Conservation (phyloP, 37 sponge, comb jelly and placozoan genomes). For the Eunapius fragilis region DNA sequence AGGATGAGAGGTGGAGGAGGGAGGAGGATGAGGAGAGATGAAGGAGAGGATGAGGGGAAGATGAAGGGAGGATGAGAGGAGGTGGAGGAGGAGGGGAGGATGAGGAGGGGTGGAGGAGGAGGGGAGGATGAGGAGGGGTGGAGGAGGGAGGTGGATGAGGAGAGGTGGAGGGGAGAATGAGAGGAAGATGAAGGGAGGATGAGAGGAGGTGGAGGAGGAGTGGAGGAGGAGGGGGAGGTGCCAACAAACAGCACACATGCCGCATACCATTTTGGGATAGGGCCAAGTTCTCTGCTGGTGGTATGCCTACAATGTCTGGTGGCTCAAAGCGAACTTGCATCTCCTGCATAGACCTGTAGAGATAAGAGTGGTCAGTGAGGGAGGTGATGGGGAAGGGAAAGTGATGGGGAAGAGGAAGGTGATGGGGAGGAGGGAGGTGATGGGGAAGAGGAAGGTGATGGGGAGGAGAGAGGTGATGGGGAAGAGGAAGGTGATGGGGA, state of each 20-base stretch:
- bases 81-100: too few relatives aligned
- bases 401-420: constrained; percentile 10
- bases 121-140: too few relatives aligned
- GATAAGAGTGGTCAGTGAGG: background rate
- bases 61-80: too few relatives aligned
- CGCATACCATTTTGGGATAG: background rate
- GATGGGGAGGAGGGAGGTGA: background rate
- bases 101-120: too few relatives aligned
- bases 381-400: too few relatives aligned
- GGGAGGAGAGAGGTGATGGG: background rate
- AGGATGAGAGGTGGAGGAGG: too few relatives aligned
- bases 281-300: constrained; percentile 11
- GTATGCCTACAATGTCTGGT: constrained; percentile 60
- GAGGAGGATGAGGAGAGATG: too few relatives aligned
- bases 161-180: too few relatives aligned
- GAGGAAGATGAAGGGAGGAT: constrained; percentile 16
- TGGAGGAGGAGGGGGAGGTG: background rate
- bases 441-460: background rate
- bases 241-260: too few relatives aligned
- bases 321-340: constrained; percentile 79
- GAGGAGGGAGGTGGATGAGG: too few relatives aligned
- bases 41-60: too few relatives aligned
- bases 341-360: constrained; percentile 79
- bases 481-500: background rate
- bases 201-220: constrained; percentile 6